These are phyloP conservation scores for Hystrix brachyura DNA, from an alignment of 2,113 vertebrate species.

Conservation along the genomic window DNA sequence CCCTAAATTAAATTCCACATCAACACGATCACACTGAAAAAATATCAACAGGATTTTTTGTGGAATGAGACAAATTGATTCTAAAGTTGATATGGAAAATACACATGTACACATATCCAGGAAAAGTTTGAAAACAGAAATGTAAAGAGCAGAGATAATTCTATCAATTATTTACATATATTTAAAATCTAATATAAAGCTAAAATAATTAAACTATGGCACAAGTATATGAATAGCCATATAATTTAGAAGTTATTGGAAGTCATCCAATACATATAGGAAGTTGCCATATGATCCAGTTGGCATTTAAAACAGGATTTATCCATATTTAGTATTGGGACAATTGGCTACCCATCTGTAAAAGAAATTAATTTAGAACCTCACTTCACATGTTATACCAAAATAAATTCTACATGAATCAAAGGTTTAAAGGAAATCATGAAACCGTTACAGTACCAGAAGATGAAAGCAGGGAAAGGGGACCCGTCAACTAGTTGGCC, in stretches of 20 bases:
- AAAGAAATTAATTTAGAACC: slow-evolving; percentile 79
- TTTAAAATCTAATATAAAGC: slow-evolving; percentile 63
- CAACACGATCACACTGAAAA: slow-evolving; percentile 11
- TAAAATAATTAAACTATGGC: slow-evolving; percentile 59
- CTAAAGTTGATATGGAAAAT: slow-evolving; percentile 53
- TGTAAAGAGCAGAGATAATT: slow-evolving; percentile 35
- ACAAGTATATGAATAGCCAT: slow-evolving; percentile 45
- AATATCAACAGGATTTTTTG: neutral
- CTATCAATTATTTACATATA: slow-evolving; percentile 35
- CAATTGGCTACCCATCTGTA: slow-evolving; percentile 78
- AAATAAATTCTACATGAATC: slow-evolving; percentile 76
- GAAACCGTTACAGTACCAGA: slow-evolving; percentile 62
- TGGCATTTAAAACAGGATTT: slow-evolving; percentile 76
- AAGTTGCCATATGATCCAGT: slow-evolving; percentile 76
- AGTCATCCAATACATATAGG: slow-evolving; percentile 63
- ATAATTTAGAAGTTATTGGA: slow-evolving; percentile 72
- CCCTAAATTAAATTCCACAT: slow-evolving; percentile 9
- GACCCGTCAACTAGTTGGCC: neutral
- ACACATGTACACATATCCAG: neutral
- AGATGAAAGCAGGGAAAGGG: neutral
- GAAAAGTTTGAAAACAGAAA: slow-evolving; percentile 67
- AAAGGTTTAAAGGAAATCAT: slow-evolving; percentile 76
- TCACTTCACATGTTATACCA: slow-evolving; percentile 79
- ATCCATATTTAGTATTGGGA: slow-evolving; percentile 76
- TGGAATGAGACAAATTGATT: slow-evolving; percentile 42